Evolutionary conservation across 2,888 invertebrate species (phyloP).

Genomic region (Conchocele bisecta): DNA sequence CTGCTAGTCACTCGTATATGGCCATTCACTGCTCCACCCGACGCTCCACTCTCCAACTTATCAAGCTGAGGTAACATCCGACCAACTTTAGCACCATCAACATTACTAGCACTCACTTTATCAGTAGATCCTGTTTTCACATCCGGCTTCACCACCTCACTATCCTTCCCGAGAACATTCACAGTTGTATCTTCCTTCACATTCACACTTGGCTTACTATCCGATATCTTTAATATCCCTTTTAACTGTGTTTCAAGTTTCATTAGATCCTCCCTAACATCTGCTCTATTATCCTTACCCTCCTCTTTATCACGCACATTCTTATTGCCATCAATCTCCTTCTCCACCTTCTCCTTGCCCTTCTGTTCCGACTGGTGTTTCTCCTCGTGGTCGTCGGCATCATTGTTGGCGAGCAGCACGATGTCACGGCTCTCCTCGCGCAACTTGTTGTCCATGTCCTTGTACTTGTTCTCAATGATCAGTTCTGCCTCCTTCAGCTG

Average conservation of each 20-base stretch:
- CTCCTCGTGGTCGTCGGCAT: constrained; percentile 58
- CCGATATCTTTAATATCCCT: constrained; percentile 54
- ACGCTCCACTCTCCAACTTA: constrained; percentile 40
- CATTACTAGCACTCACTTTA: constrained; percentile 40
- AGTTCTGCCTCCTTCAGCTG: constrained; percentile 67
- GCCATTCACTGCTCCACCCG: neutral
- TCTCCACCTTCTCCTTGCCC: constrained; percentile 65
- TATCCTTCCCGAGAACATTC: neutral
- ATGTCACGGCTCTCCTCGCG: constrained; percentile 72
- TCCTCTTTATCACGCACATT: constrained; percentile 41
- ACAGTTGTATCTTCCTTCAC: constrained; percentile 27
- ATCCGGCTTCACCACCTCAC: constrained; percentile 37
- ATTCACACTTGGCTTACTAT: constrained; percentile 52
- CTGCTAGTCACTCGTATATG: constrained; percentile 1
- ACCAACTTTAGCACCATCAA: constrained; percentile 38
- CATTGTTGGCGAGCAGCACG: constrained; percentile 62
- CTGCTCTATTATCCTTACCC: constrained; percentile 38
- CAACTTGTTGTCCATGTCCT: constrained; percentile 74
- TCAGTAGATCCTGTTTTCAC: constrained; percentile 21
- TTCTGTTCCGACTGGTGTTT: constrained; percentile 75
- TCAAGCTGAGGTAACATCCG: constrained; percentile 55
- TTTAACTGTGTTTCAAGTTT: constrained; percentile 57
- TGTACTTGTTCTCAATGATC: constrained; percentile 70
- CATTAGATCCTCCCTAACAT: constrained; percentile 39
- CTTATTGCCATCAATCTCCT: constrained; percentile 13